phyloP scores from a whole-genome alignment of 1,140 invertebrate species.

The Paraescarpia echinospica region DNA sequence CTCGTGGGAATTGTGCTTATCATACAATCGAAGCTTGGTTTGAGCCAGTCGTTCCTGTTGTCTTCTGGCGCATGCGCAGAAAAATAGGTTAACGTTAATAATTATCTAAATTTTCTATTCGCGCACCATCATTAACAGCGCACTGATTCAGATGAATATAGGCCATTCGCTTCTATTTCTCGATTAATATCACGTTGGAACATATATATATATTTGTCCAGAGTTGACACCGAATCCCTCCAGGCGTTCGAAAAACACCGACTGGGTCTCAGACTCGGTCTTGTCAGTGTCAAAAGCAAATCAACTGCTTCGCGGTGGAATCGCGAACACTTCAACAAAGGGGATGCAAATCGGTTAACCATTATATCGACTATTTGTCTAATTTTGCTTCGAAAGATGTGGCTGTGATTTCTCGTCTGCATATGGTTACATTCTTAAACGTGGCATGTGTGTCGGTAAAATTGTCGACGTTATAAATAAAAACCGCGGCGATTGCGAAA shows the following conservation, averaged over 20 bases:
- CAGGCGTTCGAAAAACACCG: not conserved
- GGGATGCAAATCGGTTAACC: not conserved
- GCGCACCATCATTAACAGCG: not conserved
- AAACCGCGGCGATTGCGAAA: not conserved
- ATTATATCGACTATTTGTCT: conserved; percentile 1
- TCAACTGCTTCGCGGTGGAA: conserved; percentile 3
- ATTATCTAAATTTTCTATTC: conserved; percentile 2
- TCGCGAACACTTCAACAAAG: not conserved
- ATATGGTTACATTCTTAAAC: not conserved
- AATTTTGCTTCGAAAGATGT: not conserved
- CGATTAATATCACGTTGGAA: not conserved
- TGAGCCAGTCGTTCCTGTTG: not conserved
- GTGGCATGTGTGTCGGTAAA: not conserved
- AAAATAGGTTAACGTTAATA: conserved; percentile 6
- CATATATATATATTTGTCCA: not conserved
- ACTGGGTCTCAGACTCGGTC: not conserved
- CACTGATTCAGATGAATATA: not conserved
- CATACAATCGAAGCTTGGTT: not conserved
- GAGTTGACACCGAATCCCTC: not conserved
- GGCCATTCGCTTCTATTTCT: not conserved
- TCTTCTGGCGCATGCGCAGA: not conserved
- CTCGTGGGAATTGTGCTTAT: not conserved
- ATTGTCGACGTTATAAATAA: not conserved
- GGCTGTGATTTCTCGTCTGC: not conserved
- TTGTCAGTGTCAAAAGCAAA: conserved; percentile 5